Evolutionary conservation across 1,140 invertebrate genomes (phyloP), one percentile per base, ranked within the genome.

Genomic region (Penaeus japonicus): DNA sequence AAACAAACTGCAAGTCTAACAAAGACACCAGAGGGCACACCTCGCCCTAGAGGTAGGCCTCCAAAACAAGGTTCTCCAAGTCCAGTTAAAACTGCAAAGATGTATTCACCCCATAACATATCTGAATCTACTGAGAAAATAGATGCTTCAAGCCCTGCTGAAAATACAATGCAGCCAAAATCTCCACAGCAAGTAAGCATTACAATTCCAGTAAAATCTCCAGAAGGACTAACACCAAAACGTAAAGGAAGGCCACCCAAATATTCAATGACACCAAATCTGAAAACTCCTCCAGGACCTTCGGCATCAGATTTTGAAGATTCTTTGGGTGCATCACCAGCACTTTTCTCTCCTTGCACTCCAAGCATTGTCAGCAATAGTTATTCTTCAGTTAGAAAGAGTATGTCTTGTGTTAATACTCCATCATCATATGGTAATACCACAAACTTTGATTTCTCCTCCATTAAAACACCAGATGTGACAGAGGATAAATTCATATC

Each of bases 381-480:
- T 65, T 4, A 27, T 20, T 27, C 77, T 15, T 70, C 59, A 59
- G n/a, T 24, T 35, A 62, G n/a, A 62, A 77, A 17, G 24, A 5
- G 5, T 47, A 32, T 57, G 39, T 70, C 85, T 12, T 39, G 5
- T 53, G 70, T 55, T 27, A 90, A 78, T 24, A 81, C 54, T n/a
- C 79, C 85, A 7, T 57, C 85, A 53, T 80, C 80, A 22, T 84
- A 27, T 22, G 83, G 30, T 39, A 87, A 87, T 53, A 84, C 82
- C 27, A 89, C 87, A 75, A 89, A 84, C 47, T 89, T 90, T 84
- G 90, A 90, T 73, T 87, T 90, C 39, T 89, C 87, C 17, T 27
- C 84, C 30, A 47, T 89, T 22, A 75, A 65, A 24, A 90, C 90
- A 62, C 90, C 90, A 35, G 65, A 90, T 83, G 73, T 90, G 17